Conservation (phyloP, 2,113 vertebrate species). For the Rissa tridactyla region DNA sequence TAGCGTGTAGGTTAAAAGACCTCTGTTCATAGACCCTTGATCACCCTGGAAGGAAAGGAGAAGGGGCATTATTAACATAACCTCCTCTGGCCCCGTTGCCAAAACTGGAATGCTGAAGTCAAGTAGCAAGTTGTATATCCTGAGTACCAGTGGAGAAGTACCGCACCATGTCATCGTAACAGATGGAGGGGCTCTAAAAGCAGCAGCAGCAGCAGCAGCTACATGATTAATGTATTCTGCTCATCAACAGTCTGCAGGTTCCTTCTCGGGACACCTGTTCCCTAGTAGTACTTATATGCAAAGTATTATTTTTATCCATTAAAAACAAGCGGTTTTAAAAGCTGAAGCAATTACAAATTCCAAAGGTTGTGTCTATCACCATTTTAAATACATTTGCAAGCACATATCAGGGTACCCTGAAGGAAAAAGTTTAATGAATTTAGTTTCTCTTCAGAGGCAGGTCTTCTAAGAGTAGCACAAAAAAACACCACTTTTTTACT, state of each 20-base stretch:
- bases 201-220: not conserved
- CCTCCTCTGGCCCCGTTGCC: not conserved
- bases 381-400: not conserved
- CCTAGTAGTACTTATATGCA: not conserved
- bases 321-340: constrained; percentile 9
- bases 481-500: not conserved
- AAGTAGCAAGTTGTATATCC: not conserved
- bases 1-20: not conserved
- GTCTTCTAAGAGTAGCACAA: not conserved
- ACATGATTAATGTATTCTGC: not conserved
- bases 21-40: not conserved
- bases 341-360: not conserved
- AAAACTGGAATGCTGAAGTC: not conserved
- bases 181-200: not conserved
- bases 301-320: constrained; percentile 28
- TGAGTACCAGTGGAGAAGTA: not conserved
- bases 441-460: not conserved
- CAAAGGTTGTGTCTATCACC: not conserved
- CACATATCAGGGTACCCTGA: not conserved
- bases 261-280: not conserved
- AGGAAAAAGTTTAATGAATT: not conserved
- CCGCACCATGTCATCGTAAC: not conserved
- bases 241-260: not conserved
- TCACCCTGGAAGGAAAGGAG: not conserved
- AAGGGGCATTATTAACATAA: not conserved